Evolutionary conservation across 2,797 vertebrate genomes (phyloP).

Genomic region (Myotis myotis): DNA sequence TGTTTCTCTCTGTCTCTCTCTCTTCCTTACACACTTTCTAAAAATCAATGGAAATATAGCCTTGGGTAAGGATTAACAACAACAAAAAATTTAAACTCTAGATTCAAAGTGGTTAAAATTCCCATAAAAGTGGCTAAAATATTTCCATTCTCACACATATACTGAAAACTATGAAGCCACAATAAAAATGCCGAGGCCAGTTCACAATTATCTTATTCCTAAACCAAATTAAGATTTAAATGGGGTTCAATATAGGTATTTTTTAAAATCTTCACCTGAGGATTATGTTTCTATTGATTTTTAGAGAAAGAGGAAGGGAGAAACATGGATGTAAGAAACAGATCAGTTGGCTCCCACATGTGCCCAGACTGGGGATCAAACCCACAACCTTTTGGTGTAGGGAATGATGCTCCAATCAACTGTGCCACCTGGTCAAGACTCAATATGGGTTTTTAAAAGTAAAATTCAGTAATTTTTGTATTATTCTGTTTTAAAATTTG

Average conservation of each 20-base stretch:
- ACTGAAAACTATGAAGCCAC: background rate
- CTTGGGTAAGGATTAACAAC: background rate
- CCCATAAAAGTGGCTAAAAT: background rate
- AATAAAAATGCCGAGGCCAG: background rate
- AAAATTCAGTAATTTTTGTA: background rate
- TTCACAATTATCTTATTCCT: background rate
- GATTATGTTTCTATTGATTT: background rate
- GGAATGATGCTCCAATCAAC: background rate
- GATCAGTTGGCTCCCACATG: background rate
- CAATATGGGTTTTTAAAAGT: background rate
- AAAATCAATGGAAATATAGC: background rate
- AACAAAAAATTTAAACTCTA: background rate
- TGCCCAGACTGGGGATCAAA: background rate
- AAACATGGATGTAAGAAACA: background rate
- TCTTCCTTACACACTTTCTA: background rate
- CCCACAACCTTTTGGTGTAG: background rate
- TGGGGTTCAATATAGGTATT: background rate
- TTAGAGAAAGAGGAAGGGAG: background rate
- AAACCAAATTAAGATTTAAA: background rate
- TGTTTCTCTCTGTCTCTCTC: background rate
- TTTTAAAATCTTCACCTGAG: background rate
- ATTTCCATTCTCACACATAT: background rate
- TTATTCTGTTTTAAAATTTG: background rate
- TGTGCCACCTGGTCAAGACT: background rate
- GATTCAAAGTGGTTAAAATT: constrained; percentile 36